Base-by-base conservation (phyloP, 1,140 invertebrate genomes). In the Ceratosolen fusciceps region DNA sequence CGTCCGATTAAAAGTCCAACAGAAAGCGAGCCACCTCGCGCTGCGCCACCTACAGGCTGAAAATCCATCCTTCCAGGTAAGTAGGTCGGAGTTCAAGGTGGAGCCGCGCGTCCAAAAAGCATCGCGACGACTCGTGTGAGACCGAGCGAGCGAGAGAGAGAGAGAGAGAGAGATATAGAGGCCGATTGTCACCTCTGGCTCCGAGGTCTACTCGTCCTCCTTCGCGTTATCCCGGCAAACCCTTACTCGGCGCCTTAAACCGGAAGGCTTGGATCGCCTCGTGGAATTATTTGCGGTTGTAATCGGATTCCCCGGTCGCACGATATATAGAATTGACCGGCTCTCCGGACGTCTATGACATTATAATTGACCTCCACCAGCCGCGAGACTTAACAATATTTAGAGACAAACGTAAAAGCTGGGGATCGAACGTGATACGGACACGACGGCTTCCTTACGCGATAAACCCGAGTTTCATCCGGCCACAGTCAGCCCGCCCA, bases 71-170 rank as follows among this genome's bases (percentile, higher is more conserved):
- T 52, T 75, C 52, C 52, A 70, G 65, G 75, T 72, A 72, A 78
- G 76, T 78, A 72, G 76, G 76, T 78, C 76, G 76, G 76, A 78
- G 76, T 78, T 78, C 76, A 78, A 78, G 76, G 76, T 72, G 68
- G 39, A 19, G 24, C 52, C 16, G 8, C 16, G 8, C 12, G 70
- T 14, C 72, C 34, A 31, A 60, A 74, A 60, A 58, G 14, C 37
- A 43, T 43, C n/a, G 31, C 52, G 21, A 24, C 21, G n/a, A 43
- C 52, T 56, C 52, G 19, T 1, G 49, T 1, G 56, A 26, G 12
- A 0, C 19, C 16, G n/a, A n/a, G n/a, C n/a, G n/a, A n/a, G n/a
- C n/a, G n/a, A n/a, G n/a, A n/a, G n/a, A n/a, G n/a, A n/a, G n/a
- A n/a, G n/a, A n/a, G n/a, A n/a, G n/a, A n/a, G n/a, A n/a, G n/a